Evolutionary conservation across 1,140 invertebrate genomes (phyloP).

Genomic region (Tetramorium alpestre): DNA sequence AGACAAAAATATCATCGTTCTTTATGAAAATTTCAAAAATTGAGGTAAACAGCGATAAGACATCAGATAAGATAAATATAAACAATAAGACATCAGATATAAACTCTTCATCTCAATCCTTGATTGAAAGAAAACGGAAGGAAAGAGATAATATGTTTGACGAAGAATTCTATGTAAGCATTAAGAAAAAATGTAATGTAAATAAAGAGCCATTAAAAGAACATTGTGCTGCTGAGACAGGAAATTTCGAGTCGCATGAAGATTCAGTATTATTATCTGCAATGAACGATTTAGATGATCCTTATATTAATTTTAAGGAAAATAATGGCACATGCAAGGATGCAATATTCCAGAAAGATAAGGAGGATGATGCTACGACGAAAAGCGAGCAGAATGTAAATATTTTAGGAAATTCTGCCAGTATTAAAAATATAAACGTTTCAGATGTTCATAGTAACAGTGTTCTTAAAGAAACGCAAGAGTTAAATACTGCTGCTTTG

Average conservation of each 20-base stretch:
- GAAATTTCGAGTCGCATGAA: background rate
- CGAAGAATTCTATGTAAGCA: background rate
- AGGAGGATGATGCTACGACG: background rate
- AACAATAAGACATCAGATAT: background rate
- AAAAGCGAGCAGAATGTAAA: background rate
- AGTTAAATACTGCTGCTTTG: background rate
- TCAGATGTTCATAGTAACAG: background rate
- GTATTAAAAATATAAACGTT: background rate
- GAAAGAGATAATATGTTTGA: background rate
- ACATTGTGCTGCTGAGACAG: no score
- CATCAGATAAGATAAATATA: background rate
- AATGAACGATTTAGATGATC: background rate
- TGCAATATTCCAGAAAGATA: background rate
- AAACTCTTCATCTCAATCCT: background rate
- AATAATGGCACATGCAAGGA: background rate
- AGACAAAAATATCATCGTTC: constrained; percentile 58
- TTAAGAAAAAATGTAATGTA: constrained; percentile 33
- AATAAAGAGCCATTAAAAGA: background rate
- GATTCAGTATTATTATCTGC: constrained; percentile 28
- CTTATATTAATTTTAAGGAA: background rate
- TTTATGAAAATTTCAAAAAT: constrained; percentile 34
- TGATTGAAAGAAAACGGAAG: background rate
- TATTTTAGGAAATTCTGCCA: background rate
- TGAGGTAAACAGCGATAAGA: background rate
- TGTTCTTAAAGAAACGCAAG: constrained; percentile 30